Conservation (phyloP, 2,113 vertebrate genomes). For the Gyps fulvus region DNA sequence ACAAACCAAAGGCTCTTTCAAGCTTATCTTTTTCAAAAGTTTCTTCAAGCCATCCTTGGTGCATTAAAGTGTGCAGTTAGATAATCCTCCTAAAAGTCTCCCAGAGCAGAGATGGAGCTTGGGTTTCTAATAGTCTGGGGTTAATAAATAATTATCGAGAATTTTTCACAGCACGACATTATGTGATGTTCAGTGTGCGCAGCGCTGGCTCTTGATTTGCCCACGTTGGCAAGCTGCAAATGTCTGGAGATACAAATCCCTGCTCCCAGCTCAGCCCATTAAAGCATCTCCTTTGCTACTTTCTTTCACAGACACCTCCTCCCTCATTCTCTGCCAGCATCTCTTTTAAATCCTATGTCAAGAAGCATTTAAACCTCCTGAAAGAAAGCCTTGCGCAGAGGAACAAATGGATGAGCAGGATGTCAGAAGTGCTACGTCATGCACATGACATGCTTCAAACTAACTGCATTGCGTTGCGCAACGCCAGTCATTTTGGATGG, state of each 20-base stretch:
- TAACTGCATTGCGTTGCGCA: rapidly evolving
- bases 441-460: background rate
- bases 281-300: background rate
- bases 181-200: rapidly evolving
- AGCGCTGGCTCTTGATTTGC: background rate
- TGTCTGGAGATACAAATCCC: background rate
- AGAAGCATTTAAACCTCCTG: background rate
- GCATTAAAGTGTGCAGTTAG: background rate
- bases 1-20: conserved; percentile 21
- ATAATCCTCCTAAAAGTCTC: background rate
- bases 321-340: background rate
- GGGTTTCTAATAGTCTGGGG: background rate
- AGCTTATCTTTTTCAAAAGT: conserved; percentile 7
- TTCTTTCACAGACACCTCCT: background rate
- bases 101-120: background rate
- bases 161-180: background rate
- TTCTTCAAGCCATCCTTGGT: background rate
- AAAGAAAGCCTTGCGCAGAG: background rate
- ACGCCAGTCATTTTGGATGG: rapidly evolving
- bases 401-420: background rate
- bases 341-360: background rate
- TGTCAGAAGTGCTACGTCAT: rapidly evolving
- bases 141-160: background rate
- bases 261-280: background rate
- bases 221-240: background rate